Percentiles rank a stretch among this genome's conserved stretches.
These are phyloP conservation scores for Drosophila atripex DNA, from an alignment of 2,888 invertebrate genomes.

Conservation along the genomic window DNA sequence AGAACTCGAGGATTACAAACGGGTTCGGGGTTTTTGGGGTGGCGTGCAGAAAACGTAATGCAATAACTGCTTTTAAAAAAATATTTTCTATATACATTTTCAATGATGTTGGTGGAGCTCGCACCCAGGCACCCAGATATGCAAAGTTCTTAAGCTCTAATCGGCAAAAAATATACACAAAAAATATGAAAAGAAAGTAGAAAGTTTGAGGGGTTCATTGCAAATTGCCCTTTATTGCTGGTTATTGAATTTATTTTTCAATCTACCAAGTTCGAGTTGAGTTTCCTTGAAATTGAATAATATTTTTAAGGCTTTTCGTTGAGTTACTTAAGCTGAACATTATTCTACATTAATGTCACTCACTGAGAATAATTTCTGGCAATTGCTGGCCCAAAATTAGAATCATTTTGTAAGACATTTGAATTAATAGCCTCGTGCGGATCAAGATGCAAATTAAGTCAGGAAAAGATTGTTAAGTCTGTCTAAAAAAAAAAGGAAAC, in stretches of 20 bases:
- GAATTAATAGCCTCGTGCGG: conserved; percentile 16
- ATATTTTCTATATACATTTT: conserved; percentile 69
- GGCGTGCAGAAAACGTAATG: conserved; percentile 63
- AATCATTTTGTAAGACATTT: conserved; percentile 13
- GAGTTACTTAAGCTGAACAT: neutral
- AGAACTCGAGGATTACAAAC: conserved; percentile 29
- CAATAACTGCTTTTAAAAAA: conserved; percentile 68
- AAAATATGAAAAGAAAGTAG: conserved; percentile 6
- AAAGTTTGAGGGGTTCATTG: neutral
- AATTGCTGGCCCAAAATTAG: conserved; percentile 38
- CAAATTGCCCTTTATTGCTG: conserved; percentile 29
- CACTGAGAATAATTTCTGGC: conserved; percentile 10
- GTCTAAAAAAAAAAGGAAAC: neutral
- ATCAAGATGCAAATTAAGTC: conserved; percentile 36
- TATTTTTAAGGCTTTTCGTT: neutral
- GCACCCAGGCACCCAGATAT: conserved; percentile 55
- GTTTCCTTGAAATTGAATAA: neutral
- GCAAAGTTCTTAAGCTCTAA: conserved; percentile 61
- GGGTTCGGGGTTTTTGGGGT: conserved; percentile 29
- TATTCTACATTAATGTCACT: conserved; percentile 20
- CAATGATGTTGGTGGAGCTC: conserved; percentile 48
- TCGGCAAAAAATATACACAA: conserved; percentile 11
- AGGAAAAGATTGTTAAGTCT: conserved; percentile 20
- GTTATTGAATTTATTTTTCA: conserved; percentile 69
- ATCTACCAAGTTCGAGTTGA: conserved; percentile 46